Conservation (phyloP, 1,140 invertebrate genomes). For the Ostrea denselamellosa region DNA sequence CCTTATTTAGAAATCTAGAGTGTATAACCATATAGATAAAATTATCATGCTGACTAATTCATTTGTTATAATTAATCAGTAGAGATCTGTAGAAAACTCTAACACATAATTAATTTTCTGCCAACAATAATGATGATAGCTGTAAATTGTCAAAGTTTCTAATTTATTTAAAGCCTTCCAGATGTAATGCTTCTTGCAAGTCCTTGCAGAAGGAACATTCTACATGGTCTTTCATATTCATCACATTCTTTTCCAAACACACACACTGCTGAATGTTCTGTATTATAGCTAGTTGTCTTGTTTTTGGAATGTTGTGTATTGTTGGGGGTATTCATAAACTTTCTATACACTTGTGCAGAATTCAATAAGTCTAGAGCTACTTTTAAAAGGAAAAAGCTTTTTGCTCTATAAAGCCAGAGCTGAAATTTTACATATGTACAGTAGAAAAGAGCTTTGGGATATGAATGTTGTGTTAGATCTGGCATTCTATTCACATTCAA, state of each 20-base stretch:
- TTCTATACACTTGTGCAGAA: slow-evolving; percentile 1
- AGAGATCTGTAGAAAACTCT: neutral
- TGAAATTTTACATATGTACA: neutral
- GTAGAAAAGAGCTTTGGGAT: too few relatives aligned
- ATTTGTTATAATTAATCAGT: neutral
- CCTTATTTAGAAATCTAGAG: neutral
- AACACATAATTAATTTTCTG: neutral
- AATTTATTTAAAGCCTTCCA: neutral
- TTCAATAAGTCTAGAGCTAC: neutral
- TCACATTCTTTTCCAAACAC: neutral
- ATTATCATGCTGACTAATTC: neutral
- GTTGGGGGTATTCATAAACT: slow-evolving; percentile 10
- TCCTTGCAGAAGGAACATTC: neutral
- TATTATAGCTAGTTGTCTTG: slow-evolving; percentile 1
- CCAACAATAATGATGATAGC: neutral
- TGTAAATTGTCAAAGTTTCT: too few relatives aligned
- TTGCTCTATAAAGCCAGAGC: slow-evolving; percentile 7
- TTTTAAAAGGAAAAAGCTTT: slow-evolving; percentile 17
- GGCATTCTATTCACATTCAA: neutral
- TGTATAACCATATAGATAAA: neutral
- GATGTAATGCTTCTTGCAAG: neutral
- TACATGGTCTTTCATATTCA: neutral
- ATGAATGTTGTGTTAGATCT: too few relatives aligned
- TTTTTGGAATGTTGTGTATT: slow-evolving; percentile 12
- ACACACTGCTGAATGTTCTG: neutral